These are phyloP conservation scores for Perognathus longimembris DNA, from an alignment of 2,113 vertebrate species.

Conservation along the genomic window DNA sequence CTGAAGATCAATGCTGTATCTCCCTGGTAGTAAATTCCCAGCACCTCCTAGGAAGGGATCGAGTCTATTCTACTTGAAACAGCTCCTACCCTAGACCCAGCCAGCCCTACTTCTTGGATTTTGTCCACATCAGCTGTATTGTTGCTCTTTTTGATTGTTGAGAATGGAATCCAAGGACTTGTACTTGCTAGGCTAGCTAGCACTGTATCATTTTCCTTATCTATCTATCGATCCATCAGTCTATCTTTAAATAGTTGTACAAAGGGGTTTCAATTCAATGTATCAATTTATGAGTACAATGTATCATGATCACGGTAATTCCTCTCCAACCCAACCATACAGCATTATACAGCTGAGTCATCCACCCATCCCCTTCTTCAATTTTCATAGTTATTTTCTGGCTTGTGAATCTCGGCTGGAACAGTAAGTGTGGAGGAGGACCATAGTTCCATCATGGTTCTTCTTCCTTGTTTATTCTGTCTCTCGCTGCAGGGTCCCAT, in stretches of 20 bases:
- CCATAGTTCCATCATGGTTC: neutral
- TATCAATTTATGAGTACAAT: too few species aligned
- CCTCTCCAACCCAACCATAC: too few species aligned
- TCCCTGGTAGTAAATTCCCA: neutral
- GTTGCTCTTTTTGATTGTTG: too few species aligned
- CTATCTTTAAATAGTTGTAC: too few species aligned
- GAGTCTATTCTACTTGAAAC: neutral
- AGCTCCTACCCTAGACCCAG: neutral
- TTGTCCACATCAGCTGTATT: neutral
- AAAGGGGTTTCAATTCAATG: too few species aligned
- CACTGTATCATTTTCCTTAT: too few species aligned
- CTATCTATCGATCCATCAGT: too few species aligned
- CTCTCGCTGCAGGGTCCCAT: neutral
- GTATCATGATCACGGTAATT: too few species aligned
- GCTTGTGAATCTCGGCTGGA: neutral
- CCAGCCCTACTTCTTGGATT: neutral
- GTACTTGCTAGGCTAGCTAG: rapidly evolving
- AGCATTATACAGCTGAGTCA: neutral
- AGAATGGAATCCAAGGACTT: neutral
- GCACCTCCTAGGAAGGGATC: neutral
- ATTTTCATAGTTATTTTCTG: neutral
- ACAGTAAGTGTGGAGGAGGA: neutral
- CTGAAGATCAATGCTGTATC: neutral
- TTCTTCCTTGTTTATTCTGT: neutral
- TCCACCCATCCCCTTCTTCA: neutral